Base-by-base conservation (phyloP, 2,113 vertebrate genomes). In the Halichoeres trimaculatus region DNA sequence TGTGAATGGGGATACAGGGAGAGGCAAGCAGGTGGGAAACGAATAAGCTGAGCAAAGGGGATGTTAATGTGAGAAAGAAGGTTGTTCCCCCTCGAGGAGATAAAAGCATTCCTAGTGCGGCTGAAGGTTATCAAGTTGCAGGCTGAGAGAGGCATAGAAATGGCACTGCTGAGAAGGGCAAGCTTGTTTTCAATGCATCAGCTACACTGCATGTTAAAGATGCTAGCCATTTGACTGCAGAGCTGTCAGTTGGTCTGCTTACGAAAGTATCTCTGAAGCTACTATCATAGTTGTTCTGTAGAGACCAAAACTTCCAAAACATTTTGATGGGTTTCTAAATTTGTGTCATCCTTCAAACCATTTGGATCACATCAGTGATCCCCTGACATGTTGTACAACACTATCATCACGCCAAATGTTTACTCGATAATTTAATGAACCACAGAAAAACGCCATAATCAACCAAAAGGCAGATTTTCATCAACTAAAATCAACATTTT, bases 101-200 rank as follows among this genome's bases (percentile, higher is more conserved):
- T 73, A 86, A 85, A 95, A 91, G 83, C 74, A 88, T 92, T 94
- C 93, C 84, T 89, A 83, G 88, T 92, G 76, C 89, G 93, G 89
- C 83, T 80, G 83, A 93, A 89, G 85, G 84, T 93, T 89, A 91
- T 94, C 84, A 70, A 81, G 85, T 95, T 95, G 60, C 91, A 92
- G 65, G 52, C 19, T 48, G 60, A 70, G 63, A 53, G 70, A 76
- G 63, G 50, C 52, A 63, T 70, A 35, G 30, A 76, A 66, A 56
- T 54, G 61, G 65, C 38, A 40, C 35, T 1, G 1, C 9, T 61
- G 22, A 61, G 80, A 65, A 4, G 17, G 59, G 10, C 16, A 23
- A 14, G 19, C 47, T 60, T 48, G 13, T 59, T 76, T 70, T 63
- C 47, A 70, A 2, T 20, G 43, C 34, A 8, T 45, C 7, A 40